A percentile compares a stretch with the other conserved stretches of the same genome.
Evolutionary conservation across 2,797 vertebrate species (phyloP).

Genomic region (Carapus acus): DNA sequence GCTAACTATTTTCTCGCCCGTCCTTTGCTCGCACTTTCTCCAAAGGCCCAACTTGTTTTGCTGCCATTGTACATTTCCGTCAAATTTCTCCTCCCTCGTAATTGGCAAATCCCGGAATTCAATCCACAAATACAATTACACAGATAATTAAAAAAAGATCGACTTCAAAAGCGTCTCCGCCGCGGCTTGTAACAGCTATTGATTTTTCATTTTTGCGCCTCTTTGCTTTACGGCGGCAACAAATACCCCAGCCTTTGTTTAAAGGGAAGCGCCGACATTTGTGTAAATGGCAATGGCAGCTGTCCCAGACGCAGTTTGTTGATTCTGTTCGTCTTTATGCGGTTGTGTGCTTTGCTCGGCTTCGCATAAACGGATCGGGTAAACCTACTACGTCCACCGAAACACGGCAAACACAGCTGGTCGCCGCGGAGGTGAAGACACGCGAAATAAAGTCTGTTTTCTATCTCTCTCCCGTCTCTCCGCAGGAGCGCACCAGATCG

Average conservation of each 20-base stretch:
- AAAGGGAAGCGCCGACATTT: background rate
- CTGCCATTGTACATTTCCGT: slow-evolving; percentile 15
- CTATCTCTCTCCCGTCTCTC: slow-evolving; percentile 46
- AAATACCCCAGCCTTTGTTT: no score
- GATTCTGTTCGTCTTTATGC: no score
- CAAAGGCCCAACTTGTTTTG: slow-evolving; percentile 3
- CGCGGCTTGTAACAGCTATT: background rate
- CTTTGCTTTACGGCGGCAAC: no score
- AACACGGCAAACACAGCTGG: background rate
- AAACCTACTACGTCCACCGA: no score
- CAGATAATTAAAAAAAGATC: background rate
- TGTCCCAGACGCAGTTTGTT: background rate
- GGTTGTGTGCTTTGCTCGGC: no score
- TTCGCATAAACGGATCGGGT: no score
- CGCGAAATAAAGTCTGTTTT: slow-evolving; percentile 11
- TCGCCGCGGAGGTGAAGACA: background rate
- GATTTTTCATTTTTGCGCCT: no score
- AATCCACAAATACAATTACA: no score
- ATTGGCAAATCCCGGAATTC: background rate
- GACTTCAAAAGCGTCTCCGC: background rate
- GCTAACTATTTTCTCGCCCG: slow-evolving; percentile 27
- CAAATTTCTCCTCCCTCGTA: background rate
- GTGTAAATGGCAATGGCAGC: slow-evolving; percentile 4
- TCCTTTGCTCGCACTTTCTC: slow-evolving; percentile 14
- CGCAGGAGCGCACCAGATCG: slow-evolving; percentile 88